A percentile compares a stretch with the other conserved stretches of the same genome.
These are phyloP conservation scores for Ptyas mucosa DNA, from an alignment of 2,113 vertebrate genomes.

Conservation along the genomic window DNA sequence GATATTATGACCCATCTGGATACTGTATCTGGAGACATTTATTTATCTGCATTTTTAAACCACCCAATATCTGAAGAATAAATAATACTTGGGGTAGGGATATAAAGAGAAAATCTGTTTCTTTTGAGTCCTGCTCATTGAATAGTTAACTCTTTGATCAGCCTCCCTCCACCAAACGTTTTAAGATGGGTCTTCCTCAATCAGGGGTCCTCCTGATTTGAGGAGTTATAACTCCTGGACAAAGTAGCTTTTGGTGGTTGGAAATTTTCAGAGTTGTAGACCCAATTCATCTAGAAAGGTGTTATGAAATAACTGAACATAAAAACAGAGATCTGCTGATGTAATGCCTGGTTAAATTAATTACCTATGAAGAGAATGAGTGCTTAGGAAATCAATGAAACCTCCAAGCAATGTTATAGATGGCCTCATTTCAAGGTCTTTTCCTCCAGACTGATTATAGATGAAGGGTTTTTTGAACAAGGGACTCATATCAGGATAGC, in stretches of 20 bases:
- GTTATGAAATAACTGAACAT: not conserved
- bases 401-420: not conserved
- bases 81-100: not conserved
- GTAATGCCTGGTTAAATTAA: not conserved
- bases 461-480: not conserved
- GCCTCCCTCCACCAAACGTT: accelerated
- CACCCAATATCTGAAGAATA: not conserved
- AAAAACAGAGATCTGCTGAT: not conserved
- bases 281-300: not conserved
- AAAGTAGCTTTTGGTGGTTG: not conserved
- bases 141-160: not conserved
- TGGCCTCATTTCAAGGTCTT: not conserved
- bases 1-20: not conserved
- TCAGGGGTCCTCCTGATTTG: not conserved
- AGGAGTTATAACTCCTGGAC: not conserved
- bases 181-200: not conserved
- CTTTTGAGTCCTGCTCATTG: not conserved
- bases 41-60: not conserved
- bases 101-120: not conserved
- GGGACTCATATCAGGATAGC: not conserved
- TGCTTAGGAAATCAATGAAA: not conserved
- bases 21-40: not conserved
- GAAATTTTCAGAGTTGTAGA: not conserved
- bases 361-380: not conserved
- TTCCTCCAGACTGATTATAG: not conserved